These are phyloP conservation scores for Eretmochelys imbricata DNA, from an alignment of 2,113 vertebrate genomes.

Conservation along the genomic window DNA sequence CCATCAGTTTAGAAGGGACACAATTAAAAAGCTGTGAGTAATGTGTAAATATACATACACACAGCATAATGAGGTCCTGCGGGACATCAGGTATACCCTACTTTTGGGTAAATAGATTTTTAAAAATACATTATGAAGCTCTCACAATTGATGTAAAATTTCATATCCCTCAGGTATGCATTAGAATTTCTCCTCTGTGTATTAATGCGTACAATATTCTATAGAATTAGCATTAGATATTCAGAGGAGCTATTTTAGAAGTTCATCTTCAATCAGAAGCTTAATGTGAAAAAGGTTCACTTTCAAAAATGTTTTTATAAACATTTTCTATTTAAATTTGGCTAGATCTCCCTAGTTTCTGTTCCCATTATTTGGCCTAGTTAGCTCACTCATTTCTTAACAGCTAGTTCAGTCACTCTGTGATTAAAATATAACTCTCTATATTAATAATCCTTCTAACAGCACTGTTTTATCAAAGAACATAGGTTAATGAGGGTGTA, in stretches of 20 bases:
- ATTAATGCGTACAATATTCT: neutral
- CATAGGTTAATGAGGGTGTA: neutral
- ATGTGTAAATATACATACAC: neutral
- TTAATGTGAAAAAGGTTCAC: neutral
- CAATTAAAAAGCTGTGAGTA: neutral
- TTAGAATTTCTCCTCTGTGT: neutral
- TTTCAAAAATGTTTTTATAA: neutral
- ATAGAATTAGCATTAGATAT: neutral
- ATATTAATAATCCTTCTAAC: neutral
- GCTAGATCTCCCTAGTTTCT: neutral
- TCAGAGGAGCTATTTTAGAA: neutral
- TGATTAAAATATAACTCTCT: neutral
- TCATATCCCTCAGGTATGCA: neutral
- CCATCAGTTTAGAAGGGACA: neutral
- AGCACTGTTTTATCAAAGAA: neutral
- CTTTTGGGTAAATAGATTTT: neutral
- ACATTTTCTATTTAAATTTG: neutral
- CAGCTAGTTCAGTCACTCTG: neutral
- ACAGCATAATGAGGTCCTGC: neutral
- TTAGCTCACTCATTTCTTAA: neutral
- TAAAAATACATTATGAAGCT: neutral
- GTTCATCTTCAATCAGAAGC: neutral
- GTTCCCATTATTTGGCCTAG: neutral
- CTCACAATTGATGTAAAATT: neutral
- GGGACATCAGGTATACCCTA: neutral